These are phyloP conservation scores for Pasiphila rectangulata DNA, from an alignment of 2,888 invertebrate genomes.

Conservation along the genomic window DNA sequence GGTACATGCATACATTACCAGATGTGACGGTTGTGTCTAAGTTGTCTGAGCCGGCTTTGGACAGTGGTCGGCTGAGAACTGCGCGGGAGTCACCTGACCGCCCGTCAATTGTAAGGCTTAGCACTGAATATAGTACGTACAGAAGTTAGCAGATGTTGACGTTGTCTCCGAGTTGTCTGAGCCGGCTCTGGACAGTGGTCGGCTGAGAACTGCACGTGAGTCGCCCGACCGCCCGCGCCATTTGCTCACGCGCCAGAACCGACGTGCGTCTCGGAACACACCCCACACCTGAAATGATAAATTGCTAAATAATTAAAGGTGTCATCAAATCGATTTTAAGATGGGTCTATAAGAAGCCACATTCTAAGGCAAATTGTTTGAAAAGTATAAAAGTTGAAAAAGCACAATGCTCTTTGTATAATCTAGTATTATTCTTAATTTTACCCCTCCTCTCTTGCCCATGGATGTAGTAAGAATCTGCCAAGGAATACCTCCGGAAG, in stretches of 20 bases:
- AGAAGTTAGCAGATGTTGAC: slow-evolving; percentile 43
- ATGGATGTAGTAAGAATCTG: no score
- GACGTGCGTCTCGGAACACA: slow-evolving; percentile 88
- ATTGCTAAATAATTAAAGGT: neutral
- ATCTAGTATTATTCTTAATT: no score
- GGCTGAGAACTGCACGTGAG: slow-evolving; percentile 41
- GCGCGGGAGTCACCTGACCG: slow-evolving; percentile 24
- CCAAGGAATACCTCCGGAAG: no score
- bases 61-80: slow-evolving; percentile 53
- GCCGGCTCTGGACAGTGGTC: slow-evolving; percentile 57
- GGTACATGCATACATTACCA: slow-evolving; percentile 52
- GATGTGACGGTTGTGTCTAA: slow-evolving; percentile 43
- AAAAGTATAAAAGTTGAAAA: no score
- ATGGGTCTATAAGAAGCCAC: no score
- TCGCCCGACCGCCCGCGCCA: slow-evolving; percentile 69
- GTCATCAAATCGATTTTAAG: no score
- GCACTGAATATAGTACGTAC: no score
- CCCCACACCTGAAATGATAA: slow-evolving; percentile 81
- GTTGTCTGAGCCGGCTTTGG: slow-evolving; percentile 59
- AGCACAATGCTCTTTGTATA: no score
- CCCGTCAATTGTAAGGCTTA: no score
- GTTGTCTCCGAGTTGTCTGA: slow-evolving; percentile 55
- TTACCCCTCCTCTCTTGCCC: no score
- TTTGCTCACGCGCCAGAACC: slow-evolving; percentile 87
- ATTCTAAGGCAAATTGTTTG: no score